Evolutionary conservation across 1,140 invertebrate species (phyloP), one percentile per base, ranked within the genome.

Genomic region (Gryllus bimaculatus): DNA sequence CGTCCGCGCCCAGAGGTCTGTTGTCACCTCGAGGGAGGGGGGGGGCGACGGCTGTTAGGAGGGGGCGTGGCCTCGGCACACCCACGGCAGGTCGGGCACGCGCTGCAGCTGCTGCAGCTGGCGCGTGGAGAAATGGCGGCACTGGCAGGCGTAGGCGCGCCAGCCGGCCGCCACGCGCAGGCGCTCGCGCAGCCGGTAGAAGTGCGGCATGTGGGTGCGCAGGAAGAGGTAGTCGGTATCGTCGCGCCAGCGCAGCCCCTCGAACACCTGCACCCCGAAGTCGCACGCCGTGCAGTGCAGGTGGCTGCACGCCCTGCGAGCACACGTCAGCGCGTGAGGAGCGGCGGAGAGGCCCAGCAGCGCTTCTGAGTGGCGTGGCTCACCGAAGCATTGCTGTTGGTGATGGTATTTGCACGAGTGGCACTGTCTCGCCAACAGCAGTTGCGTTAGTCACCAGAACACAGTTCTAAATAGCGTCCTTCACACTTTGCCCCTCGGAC

Each of bases 131-230:
- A 48, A 77, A 21, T 77, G 76, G 8, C 48, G 13, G 20, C 76
- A 77, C 12, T 77, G 76, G 76, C 76, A 77, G 13, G 76, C 76
- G 20, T 77, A 77, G n/a, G 76, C 76, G 8, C 76, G 76, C 47
- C 76, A 77, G 7, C 47, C 76, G 47, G 47, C 76, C 20, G n/a
- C 20, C 5, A n/a, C n/a, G 15, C 47, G 47, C 76, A 77, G 7
- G 39, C 20, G 12, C 12, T 77, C 76, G 47, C 21, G 18, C 15
- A 77, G n/a, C 12, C 76, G 76, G 47, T 54, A 47, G 47, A 77
- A 77, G n/a, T 77, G 47, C 21, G 76, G 76, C 76, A 77, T 77
- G 21, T 77, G 47, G 8, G 76, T 77, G 39, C 76, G 39, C 76
- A 77, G 47, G 20, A 77, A 77, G 7, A 77, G 20, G 12, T 77